A percentile compares a stretch with the other conserved stretches of the same genome.
phyloP scores from a whole-genome alignment of 1,140 invertebrate genomes.

The Platyscapa corneri region DNA sequence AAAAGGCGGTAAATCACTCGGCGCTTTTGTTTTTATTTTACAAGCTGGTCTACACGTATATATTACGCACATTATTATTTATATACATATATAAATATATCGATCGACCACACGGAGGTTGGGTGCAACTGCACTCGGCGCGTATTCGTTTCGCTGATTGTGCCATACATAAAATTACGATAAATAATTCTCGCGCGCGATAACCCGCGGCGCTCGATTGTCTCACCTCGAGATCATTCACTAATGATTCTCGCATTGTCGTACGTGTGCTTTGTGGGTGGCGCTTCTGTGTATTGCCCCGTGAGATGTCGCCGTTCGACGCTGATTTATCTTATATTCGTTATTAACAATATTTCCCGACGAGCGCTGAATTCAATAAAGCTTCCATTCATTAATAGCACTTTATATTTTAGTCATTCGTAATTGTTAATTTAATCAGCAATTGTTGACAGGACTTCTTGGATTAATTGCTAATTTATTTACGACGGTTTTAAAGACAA shows the following conservation, averaged over 20 bases:
- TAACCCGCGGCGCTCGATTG: slow-evolving; percentile 62
- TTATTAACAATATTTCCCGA: background rate
- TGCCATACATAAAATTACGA: slow-evolving; percentile 73
- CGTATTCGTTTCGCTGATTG: slow-evolving; percentile 63
- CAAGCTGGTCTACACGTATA: background rate
- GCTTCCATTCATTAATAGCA: background rate
- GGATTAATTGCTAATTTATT: background rate
- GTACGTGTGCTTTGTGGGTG: slow-evolving; percentile 39
- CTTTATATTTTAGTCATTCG: background rate
- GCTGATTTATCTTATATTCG: slow-evolving; percentile 45
- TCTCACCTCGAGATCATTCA: slow-evolving; percentile 38
- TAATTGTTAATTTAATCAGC: background rate
- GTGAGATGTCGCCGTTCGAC: slow-evolving; percentile 5
- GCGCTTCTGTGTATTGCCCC: slow-evolving; percentile 23
- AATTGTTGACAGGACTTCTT: no score
- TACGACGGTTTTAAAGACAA: background rate
- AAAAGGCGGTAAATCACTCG: slow-evolving; percentile 61
- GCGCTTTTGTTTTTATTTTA: slow-evolving; percentile 59
- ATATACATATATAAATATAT: no score
- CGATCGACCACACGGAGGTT: slow-evolving; percentile 27
- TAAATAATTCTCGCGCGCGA: slow-evolving; percentile 62
- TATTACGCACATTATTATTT: no score
- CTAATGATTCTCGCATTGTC: slow-evolving; percentile 38
- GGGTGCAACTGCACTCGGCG: background rate
- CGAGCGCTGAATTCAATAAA: background rate